Base-by-base conservation (phyloP, 2,888 invertebrate genomes). In the Panopea generosa region DNA sequence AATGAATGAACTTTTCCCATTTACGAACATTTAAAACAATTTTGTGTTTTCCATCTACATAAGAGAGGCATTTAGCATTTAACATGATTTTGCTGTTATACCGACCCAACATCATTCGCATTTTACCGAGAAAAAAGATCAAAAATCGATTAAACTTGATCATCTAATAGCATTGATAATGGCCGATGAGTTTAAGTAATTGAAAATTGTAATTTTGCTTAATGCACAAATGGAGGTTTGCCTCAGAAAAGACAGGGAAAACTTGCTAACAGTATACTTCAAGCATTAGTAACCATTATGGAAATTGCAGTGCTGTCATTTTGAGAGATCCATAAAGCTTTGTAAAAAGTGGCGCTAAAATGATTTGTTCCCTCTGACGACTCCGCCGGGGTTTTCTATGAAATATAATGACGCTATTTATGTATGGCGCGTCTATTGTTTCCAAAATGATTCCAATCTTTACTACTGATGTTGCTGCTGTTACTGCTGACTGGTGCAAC, bases 11-110 rank as follows among this genome's bases (percentile, higher is more conserved):
- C 47, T 61, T 66, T 47, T 27, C 47, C 56, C 62, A 57, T 65
- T 72, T 68, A 50, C 74, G 47, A 77, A 70, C 81, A 81, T 81
- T 81, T 81, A 81, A 81, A 81, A 77, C 77, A 81, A 81, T 81
- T 81, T 81, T 66, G 75, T 62, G 77, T 75, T 77, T 71, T 77
- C 70, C 81, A 81, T 77, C 77, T 77, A 77, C 69, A 74, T 75
- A 77, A 67, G 75, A 76, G 82, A 76, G 77, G 84, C 82, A 82
- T 84, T 85, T 83, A 84, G 83, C 84, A 83, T 83, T 84, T 85
- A 85, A 85, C 85, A 85, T 77, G 85, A 82, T 83, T 85, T 85
- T 83, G 84, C 85, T 85, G 84, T 85, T 85, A 84, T 82, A 69
- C 61, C 67, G 71, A 74, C 76, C 77, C 77, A 70, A 77, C 81